Evolutionary conservation across 2,113 vertebrate species (phyloP).

Genomic region (Lampris incognitus): DNA sequence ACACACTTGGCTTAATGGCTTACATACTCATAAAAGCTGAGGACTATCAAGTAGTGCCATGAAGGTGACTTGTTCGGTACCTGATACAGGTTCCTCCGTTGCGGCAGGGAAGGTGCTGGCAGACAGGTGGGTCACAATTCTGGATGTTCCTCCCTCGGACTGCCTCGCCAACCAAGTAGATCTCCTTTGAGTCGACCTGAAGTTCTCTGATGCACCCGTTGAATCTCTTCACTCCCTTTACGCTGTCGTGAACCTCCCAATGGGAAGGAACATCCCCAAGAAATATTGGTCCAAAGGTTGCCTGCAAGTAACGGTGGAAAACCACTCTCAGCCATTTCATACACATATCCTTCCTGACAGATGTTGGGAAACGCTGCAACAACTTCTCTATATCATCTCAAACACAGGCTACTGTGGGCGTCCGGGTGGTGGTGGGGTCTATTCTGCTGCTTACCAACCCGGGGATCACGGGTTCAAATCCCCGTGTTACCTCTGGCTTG

Average conservation of each 20-base stretch:
- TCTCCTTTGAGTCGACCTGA: conserved; percentile 84
- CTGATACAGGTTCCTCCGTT: conserved; percentile 89
- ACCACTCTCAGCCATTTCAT: conserved; percentile 27
- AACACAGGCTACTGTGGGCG: conserved; percentile 2
- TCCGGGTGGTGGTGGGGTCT: no score
- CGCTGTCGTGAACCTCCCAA: conserved; percentile 64
- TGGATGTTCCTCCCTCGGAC: conserved; percentile 83
- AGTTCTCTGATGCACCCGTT: conserved; percentile 86
- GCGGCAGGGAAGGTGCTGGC: conserved; percentile 82
- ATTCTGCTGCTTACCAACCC: no score
- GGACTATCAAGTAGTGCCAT: conserved; percentile 13
- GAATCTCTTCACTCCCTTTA: conserved; percentile 76
- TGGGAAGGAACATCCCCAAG: conserved; percentile 84
- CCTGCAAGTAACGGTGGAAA: conserved; percentile 63
- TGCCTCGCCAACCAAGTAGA: conserved; percentile 82
- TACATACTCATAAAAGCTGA: conserved; percentile 17
- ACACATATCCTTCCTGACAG: conserved; percentile 6
- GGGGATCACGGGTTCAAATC: no score
- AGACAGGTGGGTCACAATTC: conserved; percentile 84
- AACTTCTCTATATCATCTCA: neutral
- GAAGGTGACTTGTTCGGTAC: conserved; percentile 67
- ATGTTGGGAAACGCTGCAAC: neutral
- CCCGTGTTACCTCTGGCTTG: no score
- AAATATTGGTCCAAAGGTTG: conserved; percentile 84
- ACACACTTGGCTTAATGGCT: neutral